These are phyloP conservation scores for Astur gentilis DNA, from an alignment of 2,113 vertebrate genomes.

Conservation along the genomic window DNA sequence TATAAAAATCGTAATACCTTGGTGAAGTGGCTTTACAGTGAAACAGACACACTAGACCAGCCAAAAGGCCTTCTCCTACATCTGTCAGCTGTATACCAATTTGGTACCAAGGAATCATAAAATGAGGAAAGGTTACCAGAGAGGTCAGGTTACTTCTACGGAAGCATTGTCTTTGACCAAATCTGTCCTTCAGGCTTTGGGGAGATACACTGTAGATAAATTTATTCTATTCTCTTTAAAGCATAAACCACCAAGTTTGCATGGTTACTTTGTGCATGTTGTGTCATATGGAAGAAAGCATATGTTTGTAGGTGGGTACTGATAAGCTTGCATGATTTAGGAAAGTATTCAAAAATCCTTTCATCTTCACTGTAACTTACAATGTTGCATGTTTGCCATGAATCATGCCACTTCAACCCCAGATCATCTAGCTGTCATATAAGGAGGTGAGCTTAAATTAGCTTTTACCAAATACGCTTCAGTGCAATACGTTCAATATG, in stretches of 20 bases:
- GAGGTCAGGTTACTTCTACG: background rate
- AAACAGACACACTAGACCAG: background rate
- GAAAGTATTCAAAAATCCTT: background rate
- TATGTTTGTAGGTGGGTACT: slow-evolving; percentile 1
- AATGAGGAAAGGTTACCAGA: background rate
- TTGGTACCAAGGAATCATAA: background rate
- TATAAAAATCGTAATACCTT: background rate
- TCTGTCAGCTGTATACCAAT: background rate
- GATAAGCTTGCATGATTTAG: background rate
- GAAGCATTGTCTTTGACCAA: background rate
- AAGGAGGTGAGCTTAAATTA: background rate
- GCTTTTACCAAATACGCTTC: background rate
- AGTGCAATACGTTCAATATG: background rate
- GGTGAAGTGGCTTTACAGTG: background rate
- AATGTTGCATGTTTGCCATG: background rate
- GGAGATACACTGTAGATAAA: background rate
- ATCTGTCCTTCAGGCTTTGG: background rate
- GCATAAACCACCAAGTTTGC: background rate
- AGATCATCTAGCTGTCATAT: background rate
- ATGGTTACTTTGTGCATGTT: background rate
- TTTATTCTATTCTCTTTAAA: background rate
- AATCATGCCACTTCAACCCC: background rate
- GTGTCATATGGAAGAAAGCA: background rate
- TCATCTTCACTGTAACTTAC: background rate
- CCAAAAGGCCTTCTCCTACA: background rate